A percentile compares a stretch with the other conserved stretches of the same genome.
Evolutionary conservation across 2,113 vertebrate species (phyloP).

Genomic region (Suncus etruscus): DNA sequence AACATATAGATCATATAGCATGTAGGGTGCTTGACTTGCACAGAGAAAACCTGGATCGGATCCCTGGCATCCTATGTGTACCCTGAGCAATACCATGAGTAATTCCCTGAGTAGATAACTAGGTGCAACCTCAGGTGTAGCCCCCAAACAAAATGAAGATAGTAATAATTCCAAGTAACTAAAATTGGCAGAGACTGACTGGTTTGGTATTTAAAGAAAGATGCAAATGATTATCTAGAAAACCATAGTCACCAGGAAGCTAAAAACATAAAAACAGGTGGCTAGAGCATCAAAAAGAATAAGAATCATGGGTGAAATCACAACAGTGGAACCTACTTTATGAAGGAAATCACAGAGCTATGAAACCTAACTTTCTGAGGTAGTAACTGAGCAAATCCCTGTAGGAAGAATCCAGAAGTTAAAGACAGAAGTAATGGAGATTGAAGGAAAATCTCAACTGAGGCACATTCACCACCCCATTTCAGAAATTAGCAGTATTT

Average conservation of each 20-base stretch:
- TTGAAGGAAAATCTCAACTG: neutral
- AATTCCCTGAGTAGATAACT: too few relatives aligned
- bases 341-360: neutral
- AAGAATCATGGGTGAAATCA: neutral
- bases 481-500: neutral
- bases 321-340: neutral
- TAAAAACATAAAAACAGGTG: neutral
- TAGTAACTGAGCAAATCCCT: neutral
- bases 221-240: neutral
- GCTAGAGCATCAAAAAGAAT: neutral
- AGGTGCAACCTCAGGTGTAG: too few relatives aligned
- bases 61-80: too few relatives aligned
- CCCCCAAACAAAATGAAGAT: neutral
- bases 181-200: neutral
- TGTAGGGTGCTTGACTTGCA: too few relatives aligned
- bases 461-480: neutral
- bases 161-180: neutral
- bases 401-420: conserved; percentile 13
- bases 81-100: too few relatives aligned
- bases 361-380: neutral
- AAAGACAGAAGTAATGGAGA: neutral
- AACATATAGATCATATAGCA: too few relatives aligned
- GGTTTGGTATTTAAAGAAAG: neutral
- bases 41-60: too few relatives aligned
- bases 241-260: neutral